These are phyloP conservation scores for Orcinus orca DNA, from an alignment of 2,113 vertebrate genomes.

Conservation along the genomic window DNA sequence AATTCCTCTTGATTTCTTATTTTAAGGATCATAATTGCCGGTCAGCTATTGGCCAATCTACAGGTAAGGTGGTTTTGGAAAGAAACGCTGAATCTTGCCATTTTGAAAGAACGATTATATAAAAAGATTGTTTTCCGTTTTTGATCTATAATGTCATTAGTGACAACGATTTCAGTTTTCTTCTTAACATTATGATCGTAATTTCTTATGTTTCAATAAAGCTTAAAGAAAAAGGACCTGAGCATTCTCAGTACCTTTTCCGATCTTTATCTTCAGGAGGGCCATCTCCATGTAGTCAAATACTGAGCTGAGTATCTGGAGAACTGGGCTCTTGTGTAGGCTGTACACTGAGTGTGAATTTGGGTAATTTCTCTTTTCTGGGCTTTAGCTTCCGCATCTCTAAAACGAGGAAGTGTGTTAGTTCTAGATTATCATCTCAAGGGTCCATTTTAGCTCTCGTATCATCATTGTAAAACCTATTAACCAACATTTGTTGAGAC, in stretches of 20 bases:
- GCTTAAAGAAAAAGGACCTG: background rate
- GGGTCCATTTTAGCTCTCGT: background rate
- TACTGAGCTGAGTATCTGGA: background rate
- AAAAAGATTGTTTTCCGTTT: background rate
- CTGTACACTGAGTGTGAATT: background rate
- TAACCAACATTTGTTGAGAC: background rate
- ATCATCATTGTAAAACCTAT: background rate
- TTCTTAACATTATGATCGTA: background rate
- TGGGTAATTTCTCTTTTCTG: background rate
- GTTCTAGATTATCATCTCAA: background rate
- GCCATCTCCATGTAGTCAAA: background rate
- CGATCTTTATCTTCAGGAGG: background rate
- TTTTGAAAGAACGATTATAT: conserved; percentile 21
- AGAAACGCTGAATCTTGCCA: background rate
- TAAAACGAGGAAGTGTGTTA: background rate
- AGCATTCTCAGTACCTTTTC: background rate
- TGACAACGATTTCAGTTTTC: background rate
- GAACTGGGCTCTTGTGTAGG: background rate
- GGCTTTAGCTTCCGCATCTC: background rate
- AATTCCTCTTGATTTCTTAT: conserved; percentile 8
- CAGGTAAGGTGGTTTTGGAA: background rate
- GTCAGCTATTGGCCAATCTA: background rate
- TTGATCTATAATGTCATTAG: background rate
- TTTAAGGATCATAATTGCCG: background rate
- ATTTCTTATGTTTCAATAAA: background rate